A percentile compares a stretch with the other conserved stretches of the same genome.
phyloP scores from a whole-genome alignment of 1,140 invertebrate genomes.

The Sycophaga agraensis region DNA sequence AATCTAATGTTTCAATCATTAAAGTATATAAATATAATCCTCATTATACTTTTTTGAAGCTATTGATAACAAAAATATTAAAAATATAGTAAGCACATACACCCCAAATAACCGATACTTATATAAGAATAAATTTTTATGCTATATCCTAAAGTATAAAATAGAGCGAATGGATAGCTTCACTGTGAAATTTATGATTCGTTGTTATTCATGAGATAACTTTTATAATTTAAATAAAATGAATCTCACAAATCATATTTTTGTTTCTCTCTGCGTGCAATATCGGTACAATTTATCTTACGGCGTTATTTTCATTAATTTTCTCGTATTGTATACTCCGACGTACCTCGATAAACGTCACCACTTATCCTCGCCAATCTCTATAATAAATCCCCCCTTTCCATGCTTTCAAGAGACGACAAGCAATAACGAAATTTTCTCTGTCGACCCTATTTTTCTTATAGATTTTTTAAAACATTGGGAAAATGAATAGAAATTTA shows the following conservation, averaged over 20 bases:
- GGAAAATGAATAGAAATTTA: no score
- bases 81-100: no score
- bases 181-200: constrained; percentile 20
- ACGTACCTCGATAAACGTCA: constrained; percentile 27
- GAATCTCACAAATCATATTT: constrained; percentile 28
- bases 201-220: constrained; percentile 19
- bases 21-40: constrained; percentile 6
- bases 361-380: constrained; percentile 27
- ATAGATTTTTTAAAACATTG: constrained; percentile 20
- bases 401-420: constrained; percentile 8
- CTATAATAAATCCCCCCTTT: constrained; percentile 26
- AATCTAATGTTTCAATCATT: constrained; percentile 5
- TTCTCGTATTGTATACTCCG: constrained; percentile 23
- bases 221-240: constrained; percentile 24
- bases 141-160: neutral
- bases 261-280: neutral
- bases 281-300: constrained; percentile 28
- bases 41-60: neutral
- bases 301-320: constrained; percentile 31
- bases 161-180: neutral
- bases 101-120: no score
- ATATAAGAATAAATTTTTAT: no score
- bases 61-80: constrained; percentile 8
- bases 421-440: constrained; percentile 30
- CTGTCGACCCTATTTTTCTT: constrained; percentile 11